Evolutionary conservation across 1,140 invertebrate species (phyloP).

Genomic region (Phenacoccus solenopsis): DNA sequence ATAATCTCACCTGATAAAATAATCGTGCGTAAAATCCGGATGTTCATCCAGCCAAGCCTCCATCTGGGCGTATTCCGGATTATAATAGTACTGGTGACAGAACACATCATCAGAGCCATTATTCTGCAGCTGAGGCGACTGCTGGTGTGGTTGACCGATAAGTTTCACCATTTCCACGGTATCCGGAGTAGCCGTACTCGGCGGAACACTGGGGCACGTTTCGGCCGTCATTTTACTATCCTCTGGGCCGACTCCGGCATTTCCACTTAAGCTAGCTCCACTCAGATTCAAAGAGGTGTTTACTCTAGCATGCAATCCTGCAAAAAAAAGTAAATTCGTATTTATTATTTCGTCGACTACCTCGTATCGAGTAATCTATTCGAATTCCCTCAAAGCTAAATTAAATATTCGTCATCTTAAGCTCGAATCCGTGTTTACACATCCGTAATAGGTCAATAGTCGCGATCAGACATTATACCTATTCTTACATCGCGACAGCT

Average conservation of each 20-base stretch:
- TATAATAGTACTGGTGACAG: slow-evolving; percentile 42
- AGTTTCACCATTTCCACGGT: slow-evolving; percentile 26
- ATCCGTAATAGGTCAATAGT: no score
- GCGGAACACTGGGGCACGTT: slow-evolving; percentile 35
- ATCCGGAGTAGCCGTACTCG: slow-evolving; percentile 12
- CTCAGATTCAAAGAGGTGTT: not conserved
- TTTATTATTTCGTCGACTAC: no score
- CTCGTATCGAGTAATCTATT: no score
- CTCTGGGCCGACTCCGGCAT: slow-evolving; percentile 52
- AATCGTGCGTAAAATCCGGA: slow-evolving; percentile 86
- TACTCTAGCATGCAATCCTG: slow-evolving; percentile 11
- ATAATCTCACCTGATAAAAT: slow-evolving; percentile 87
- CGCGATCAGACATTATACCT: no score
- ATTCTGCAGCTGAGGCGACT: not conserved
- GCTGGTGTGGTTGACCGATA: slow-evolving; percentile 21
- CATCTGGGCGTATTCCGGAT: slow-evolving; percentile 70
- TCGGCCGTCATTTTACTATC: slow-evolving; percentile 57
- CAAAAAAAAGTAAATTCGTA: not conserved
- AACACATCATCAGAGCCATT: not conserved
- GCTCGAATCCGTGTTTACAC: no score
- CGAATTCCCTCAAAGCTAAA: no score
- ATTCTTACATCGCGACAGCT: no score
- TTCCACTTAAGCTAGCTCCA: slow-evolving; percentile 4
- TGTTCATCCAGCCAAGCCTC: slow-evolving; percentile 93
- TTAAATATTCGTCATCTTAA: no score